Evolutionary conservation across 2,113 vertebrate species (phyloP), one percentile per base, ranked within the genome.

Genomic region (Sinocyclocheilus grahami): DNA sequence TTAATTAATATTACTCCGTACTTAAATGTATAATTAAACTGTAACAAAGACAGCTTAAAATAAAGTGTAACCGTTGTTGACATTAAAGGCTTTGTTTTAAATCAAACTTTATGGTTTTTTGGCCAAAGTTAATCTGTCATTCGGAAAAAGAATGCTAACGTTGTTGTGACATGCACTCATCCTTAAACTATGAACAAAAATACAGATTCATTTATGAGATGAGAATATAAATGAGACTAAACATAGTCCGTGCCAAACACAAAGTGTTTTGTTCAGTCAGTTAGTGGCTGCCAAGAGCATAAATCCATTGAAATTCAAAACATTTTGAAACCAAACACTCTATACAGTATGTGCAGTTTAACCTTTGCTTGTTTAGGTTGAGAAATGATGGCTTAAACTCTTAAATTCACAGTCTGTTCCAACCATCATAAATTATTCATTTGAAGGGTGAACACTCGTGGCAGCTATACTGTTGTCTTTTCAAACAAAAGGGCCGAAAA

Each of bases 271-370:
- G n/a, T 75, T 46, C 37, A 24, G n/a, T 24, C 20, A 7, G 11
- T 75, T 24, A 46, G 71, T 46, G 20, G 20, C 22, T 48, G 39
- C 22, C 72, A 48, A 76, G 72, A 76, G 22, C 42, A 48, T 48
- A 48, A 12, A 76, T 14, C 42, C 13, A 76, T 48, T 76, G 22
- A 48, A 48, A 76, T 48, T 27, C 42, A 0, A 76, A 42, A 42
- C 69, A 72, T 72, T 72, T 72, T 42, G 37, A 48, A 76, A 48
- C n/a, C 22, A 13, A 76, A 76, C 72, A 48, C 5, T 24, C 22
- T 24, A 48, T 24, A 75, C 42, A 46, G 12, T n/a, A 75, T 46
- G 72, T 48, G 72, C 72, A 48, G 72, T 76, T 76, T 76, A 48
- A 76, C 72, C 72, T 48, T 8, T 48, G 72, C 72, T 76, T 48